These are phyloP conservation scores for Dasypogon diadema DNA, from an alignment of 2,888 invertebrate genomes.

Conservation along the genomic window DNA sequence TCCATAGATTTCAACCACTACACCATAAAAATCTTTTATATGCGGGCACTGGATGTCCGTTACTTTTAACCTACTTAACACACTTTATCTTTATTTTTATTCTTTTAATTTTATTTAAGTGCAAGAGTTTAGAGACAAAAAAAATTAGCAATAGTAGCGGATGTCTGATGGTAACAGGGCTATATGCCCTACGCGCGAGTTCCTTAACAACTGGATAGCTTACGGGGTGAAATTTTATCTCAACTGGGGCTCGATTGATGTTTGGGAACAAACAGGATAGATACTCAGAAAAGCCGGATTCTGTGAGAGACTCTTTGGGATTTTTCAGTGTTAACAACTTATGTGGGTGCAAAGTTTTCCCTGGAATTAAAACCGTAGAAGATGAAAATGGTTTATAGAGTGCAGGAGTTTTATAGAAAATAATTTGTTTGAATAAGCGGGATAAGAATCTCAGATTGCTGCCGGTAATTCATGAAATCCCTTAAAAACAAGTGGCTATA, in stretches of 20 bases:
- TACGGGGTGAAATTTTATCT: conserved; percentile 25
- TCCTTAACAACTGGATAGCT: conserved; percentile 50
- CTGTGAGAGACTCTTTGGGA: conserved; percentile 6
- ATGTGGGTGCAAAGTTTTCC: too few relatives aligned
- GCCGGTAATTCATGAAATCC: too few relatives aligned
- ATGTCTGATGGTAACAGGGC: conserved; percentile 36
- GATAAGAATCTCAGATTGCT: too few relatives aligned
- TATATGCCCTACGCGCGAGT: conserved; percentile 55
- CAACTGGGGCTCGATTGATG: conserved; percentile 51
- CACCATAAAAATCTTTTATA: too few relatives aligned
- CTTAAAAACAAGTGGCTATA: too few relatives aligned
- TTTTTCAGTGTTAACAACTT: conserved; percentile 16
- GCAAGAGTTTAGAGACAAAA: neutral
- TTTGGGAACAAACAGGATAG: conserved; percentile 20
- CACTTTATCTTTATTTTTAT: neutral
- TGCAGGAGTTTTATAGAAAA: too few relatives aligned
- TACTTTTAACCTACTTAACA: neutral
- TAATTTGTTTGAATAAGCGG: too few relatives aligned
- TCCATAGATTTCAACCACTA: neutral
- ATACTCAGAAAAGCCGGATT: conserved; percentile 21
- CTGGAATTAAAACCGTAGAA: too few relatives aligned
- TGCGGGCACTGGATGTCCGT: neutral
- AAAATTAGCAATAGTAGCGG: conserved; percentile 35
- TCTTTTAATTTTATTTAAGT: neutral
- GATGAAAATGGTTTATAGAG: too few relatives aligned